Evolutionary conservation across 2,113 vertebrate species (phyloP), one percentile per base, ranked within the genome.

Genomic region (Lagopus leucura): DNA sequence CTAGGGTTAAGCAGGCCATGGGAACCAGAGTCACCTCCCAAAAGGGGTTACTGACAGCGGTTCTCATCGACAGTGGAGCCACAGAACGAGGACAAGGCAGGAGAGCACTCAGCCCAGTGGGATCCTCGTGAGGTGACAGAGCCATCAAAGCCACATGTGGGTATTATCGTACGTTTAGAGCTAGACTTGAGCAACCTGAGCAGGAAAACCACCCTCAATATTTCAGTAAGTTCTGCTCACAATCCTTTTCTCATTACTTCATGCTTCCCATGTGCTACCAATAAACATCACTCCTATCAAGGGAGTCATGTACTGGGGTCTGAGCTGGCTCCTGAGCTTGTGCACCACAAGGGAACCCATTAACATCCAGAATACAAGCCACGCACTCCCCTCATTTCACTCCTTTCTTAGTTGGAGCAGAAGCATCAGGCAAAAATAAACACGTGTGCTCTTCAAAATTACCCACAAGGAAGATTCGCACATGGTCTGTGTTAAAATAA

Each of bases 1-100:
- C 25, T 2, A 1, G 88, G 72, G 77, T 91, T 64, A 55, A 48
- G 40, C 32, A 78, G 88, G 85, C 85, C 89, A 86, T 78, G 93
- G 91, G 96, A 95, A 92, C 75, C 12, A 12, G 61, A 42, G 36
- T 36, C n/a, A 54, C 79, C 75, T 71, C 75, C 57, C 5, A 1
- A 2, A 47, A 34, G 57, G 57, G 32, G 43, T 20, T 24, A 1
- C 36, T 9, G 1, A 0, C 5, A 0, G 27, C 1, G 38, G 11
- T 1, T 2, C 42, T 83, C 42, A 11, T 11, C 36, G 2, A 0
- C 5, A 22, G 43, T 45, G 67, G 27, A 63, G 36, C 32, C 34
- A 1, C 38, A 32, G 61, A 79, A 36, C 28, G 38, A 40, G 47
- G 6, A 45, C n/a, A n/a, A 13, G 28, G 32, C 48, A 14, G 21